phyloP scores from a whole-genome alignment of 2,888 invertebrate species.

The Amphipyra tragopoginis region DNA sequence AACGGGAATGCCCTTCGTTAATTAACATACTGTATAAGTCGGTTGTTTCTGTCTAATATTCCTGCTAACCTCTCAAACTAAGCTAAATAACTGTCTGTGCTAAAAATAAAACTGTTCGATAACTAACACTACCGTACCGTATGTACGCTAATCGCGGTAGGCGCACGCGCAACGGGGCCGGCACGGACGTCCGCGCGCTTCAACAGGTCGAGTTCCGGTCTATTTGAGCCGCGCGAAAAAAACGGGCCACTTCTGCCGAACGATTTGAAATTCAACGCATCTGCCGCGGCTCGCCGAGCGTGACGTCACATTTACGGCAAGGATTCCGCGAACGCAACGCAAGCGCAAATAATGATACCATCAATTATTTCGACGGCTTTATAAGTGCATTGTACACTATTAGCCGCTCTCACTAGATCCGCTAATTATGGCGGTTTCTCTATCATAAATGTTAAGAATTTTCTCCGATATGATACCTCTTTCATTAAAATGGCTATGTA shows the following conservation, averaged over 20 bases:
- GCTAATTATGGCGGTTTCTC: slow-evolving; percentile 56
- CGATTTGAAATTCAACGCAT: slow-evolving; percentile 74
- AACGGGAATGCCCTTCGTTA: no score
- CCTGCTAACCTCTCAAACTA: neutral
- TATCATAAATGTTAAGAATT: slow-evolving; percentile 56
- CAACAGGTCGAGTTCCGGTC: slow-evolving; percentile 78
- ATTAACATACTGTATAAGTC: no score
- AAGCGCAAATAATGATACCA: slow-evolving; percentile 48
- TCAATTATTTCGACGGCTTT: slow-evolving; percentile 48
- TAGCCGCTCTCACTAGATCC: slow-evolving; percentile 56
- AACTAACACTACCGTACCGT: slow-evolving; percentile 31
- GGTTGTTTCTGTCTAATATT: no score
- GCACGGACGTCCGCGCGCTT: slow-evolving; percentile 72
- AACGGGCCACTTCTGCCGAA: slow-evolving; percentile 65
- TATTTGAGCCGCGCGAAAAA: slow-evolving; percentile 76
- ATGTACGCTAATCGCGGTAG: slow-evolving; percentile 47
- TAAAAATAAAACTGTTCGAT: slow-evolving; percentile 6
- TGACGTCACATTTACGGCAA: slow-evolving; percentile 69
- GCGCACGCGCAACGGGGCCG: slow-evolving; percentile 64
- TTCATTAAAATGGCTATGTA: slow-evolving; percentile 55
- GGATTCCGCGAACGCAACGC: slow-evolving; percentile 57
- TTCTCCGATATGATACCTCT: slow-evolving; percentile 60
- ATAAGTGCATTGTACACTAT: slow-evolving; percentile 39
- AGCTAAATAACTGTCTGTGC: neutral
- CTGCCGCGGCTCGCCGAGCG: slow-evolving; percentile 67